A percentile compares a stretch with the other conserved stretches of the same genome.
phyloP scores from a whole-genome alignment of 2,888 invertebrate genomes.

The Zygaena filipendulae region DNA sequence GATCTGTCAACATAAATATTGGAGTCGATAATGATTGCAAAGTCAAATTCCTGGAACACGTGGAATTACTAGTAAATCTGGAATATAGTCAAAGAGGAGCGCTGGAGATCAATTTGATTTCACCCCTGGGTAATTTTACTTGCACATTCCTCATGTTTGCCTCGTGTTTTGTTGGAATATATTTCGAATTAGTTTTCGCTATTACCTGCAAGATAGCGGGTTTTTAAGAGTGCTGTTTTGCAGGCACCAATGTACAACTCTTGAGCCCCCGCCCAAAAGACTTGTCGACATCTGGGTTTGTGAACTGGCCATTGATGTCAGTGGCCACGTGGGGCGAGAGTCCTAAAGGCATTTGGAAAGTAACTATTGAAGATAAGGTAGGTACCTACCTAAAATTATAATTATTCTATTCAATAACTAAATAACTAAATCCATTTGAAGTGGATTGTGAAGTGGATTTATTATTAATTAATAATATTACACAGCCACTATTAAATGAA shows the following conservation, averaged over 20 bases:
- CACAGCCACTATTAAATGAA: too few relatives aligned
- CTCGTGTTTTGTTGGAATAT: constrained; percentile 21
- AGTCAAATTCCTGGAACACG: constrained; percentile 84
- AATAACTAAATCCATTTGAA: background rate
- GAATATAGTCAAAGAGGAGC: constrained; percentile 79
- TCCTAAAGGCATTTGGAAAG: constrained; percentile 76
- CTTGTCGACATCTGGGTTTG: constrained; percentile 75
- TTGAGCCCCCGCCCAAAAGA: constrained; percentile 78
- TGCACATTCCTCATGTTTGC: too few relatives aligned
- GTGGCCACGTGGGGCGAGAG: constrained; percentile 93
- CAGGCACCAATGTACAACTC: constrained; percentile 77
- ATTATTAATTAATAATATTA: too few relatives aligned
- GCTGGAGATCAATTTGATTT: constrained; percentile 77
- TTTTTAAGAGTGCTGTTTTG: constrained; percentile 5
- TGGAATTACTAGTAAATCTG: constrained; percentile 79
- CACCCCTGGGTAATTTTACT: constrained; percentile 75
- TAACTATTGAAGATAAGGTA: constrained; percentile 57
- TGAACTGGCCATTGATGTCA: constrained; percentile 88
- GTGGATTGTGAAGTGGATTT: too few relatives aligned
- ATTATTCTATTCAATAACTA: background rate
- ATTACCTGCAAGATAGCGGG: constrained; percentile 8
- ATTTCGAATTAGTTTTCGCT: too few relatives aligned
- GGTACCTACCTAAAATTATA: constrained; percentile 1
- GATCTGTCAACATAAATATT: too few relatives aligned
- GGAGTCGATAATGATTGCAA: constrained; percentile 67